These are phyloP conservation scores for Botia almorhae DNA, from an alignment of 2,797 vertebrate species.

Conservation along the genomic window DNA sequence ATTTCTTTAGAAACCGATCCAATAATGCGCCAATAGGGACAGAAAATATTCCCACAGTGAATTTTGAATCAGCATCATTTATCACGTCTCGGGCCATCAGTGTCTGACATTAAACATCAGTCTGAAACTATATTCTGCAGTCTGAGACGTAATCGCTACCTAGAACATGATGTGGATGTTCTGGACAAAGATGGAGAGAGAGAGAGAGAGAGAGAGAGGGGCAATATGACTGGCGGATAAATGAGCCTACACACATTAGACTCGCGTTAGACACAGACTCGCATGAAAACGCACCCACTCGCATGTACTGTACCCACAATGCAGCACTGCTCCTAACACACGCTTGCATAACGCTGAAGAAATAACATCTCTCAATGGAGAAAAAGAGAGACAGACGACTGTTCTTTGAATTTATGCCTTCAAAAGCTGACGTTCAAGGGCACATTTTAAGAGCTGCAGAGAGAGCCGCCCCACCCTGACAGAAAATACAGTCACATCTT, in stretches of 20 bases:
- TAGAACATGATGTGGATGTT: too few species aligned
- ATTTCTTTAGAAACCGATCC: too few species aligned
- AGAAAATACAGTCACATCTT: too few species aligned
- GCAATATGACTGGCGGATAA: too few species aligned
- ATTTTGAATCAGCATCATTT: not conserved
- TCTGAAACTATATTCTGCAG: conserved; percentile 2
- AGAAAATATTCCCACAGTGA: not conserved
- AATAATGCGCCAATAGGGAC: not conserved
- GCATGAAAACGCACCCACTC: too few species aligned
- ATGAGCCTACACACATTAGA: not conserved
- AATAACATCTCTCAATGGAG: conserved; percentile 7
- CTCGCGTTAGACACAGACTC: conserved; percentile 2
- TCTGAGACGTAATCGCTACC: too few species aligned
- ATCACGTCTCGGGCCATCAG: not conserved
- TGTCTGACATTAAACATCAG: not conserved
- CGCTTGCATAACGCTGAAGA: conserved; percentile 19
- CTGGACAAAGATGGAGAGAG: not conserved
- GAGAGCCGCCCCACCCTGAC: too few species aligned
- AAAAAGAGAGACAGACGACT: not conserved
- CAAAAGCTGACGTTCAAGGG: too few species aligned
- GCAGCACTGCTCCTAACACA: not conserved
- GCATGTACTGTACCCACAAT: not conserved
- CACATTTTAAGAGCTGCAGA: too few species aligned
- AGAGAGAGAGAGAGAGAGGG: not conserved
- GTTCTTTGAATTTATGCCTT: too few species aligned